Evolutionary conservation across 2,113 vertebrate genomes (phyloP).

Genomic region (Bufo bufo): DNA sequence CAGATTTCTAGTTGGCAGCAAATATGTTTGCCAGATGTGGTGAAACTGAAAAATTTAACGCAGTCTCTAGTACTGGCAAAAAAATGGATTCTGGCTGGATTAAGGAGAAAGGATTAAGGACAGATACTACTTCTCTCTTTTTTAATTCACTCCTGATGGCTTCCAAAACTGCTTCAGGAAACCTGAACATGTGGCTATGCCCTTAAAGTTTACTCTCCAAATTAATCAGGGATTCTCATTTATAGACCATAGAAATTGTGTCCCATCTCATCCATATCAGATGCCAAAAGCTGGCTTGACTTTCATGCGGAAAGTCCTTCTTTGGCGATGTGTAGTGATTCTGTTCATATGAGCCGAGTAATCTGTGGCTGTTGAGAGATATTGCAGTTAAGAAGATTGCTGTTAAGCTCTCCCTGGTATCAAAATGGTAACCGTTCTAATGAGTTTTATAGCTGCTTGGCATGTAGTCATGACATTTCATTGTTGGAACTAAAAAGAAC

Average conservation of each 20-base stretch:
- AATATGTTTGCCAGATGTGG: neutral
- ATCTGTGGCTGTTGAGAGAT: slow-evolving; percentile 6
- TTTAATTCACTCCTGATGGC: neutral
- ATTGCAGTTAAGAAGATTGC: slow-evolving; percentile 14
- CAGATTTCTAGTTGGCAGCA: neutral
- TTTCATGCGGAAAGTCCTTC: neutral
- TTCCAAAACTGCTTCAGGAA: no score
- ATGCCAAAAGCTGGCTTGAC: neutral
- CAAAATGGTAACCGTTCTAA: neutral
- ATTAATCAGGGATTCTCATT: neutral
- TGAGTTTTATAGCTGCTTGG: neutral
- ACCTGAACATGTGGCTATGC: neutral
- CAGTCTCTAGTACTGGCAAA: no score
- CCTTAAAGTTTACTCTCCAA: neutral
- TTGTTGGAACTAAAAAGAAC: neutral
- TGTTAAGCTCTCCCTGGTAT: neutral
- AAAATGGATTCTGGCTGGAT: no score
- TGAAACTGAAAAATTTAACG: no score
- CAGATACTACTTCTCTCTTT: neutral
- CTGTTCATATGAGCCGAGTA: slow-evolving; percentile 1
- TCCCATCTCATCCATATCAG: neutral
- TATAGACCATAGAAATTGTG: neutral
- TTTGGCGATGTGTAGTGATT: neutral
- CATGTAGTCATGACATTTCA: neutral
- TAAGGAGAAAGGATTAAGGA: no score